Conservation (phyloP, 2,888 invertebrate species). For the Omphaloscelis lunosa region DNA sequence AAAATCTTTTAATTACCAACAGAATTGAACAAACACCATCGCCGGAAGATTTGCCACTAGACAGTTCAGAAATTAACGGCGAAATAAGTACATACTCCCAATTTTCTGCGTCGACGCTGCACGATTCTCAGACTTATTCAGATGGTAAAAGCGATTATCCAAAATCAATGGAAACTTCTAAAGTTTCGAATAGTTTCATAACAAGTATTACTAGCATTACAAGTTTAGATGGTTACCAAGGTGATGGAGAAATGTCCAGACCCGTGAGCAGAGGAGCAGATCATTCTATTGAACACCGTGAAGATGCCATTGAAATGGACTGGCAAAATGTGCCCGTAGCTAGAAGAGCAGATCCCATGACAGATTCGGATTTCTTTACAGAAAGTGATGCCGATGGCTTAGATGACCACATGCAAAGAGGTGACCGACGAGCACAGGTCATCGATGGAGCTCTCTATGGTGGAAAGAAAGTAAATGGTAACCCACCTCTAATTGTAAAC, state of each 20-base stretch:
- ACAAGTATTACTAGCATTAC: constrained; percentile 97
- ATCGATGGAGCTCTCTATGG: constrained; percentile 98
- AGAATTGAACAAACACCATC: constrained; percentile 95
- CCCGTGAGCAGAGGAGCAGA: constrained; percentile 96
- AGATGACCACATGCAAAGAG: constrained; percentile 93
- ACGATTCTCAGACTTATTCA: constrained; percentile 90
- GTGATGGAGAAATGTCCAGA: constrained; percentile 97
- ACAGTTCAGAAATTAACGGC: constrained; percentile 92
- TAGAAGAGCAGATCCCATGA: constrained; percentile 95
- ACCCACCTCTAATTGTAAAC: constrained; percentile 90
- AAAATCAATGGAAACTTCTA: constrained; percentile 91
- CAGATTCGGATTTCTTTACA: constrained; percentile 97
- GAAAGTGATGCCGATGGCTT: constrained; percentile 97
- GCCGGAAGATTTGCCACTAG: constrained; percentile 95
- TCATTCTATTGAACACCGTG: constrained; percentile 91
- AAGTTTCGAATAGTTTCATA: constrained; percentile 94
- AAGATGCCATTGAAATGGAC: constrained; percentile 89
- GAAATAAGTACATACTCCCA: constrained; percentile 90
- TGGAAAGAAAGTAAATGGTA: constrained; percentile 91
- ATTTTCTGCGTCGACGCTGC: constrained; percentile 87
- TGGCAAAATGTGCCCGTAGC: constrained; percentile 92
- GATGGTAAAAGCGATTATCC: constrained; percentile 91
- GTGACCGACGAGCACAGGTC: constrained; percentile 95
- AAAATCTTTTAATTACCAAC: constrained; percentile 79
- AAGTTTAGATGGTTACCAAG: constrained; percentile 98